Percentiles rank a stretch among this genome's conserved stretches.
phyloP scores from a whole-genome alignment of 2,113 vertebrate species.

The Riparia riparia region DNA sequence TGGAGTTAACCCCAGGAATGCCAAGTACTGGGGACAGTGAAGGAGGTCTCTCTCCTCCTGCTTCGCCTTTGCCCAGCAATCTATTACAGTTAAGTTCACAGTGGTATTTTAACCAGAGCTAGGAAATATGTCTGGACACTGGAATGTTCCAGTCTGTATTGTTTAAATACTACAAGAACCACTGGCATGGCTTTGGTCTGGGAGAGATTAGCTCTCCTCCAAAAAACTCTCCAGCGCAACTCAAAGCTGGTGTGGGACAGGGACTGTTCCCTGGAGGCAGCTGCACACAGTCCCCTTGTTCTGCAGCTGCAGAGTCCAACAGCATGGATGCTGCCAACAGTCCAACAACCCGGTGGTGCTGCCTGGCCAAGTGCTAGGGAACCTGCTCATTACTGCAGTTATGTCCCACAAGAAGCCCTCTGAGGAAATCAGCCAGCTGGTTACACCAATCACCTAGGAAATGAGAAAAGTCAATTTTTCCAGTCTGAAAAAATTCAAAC shows the following conservation, averaged over 20 bases:
- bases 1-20: background rate
- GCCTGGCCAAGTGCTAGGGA: background rate
- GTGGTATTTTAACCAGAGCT: background rate
- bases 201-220: background rate
- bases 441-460: background rate
- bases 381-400: background rate
- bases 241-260: rapidly evolving
- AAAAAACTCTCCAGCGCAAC: background rate
- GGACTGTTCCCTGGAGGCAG: background rate
- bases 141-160: background rate
- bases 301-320: background rate
- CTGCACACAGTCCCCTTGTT: background rate
- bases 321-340: background rate
- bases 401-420: background rate
- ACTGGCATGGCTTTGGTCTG: background rate
- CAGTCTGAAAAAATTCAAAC: background rate
- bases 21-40: background rate
- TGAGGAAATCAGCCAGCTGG: background rate
- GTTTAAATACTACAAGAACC: background rate
- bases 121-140: background rate
- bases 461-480: background rate
- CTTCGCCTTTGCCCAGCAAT: background rate
- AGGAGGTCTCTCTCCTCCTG: background rate
- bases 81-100: background rate
- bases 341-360: background rate